Evolutionary conservation across 2,113 vertebrate species (phyloP).

Genomic region (Zosterops borbonicus): DNA sequence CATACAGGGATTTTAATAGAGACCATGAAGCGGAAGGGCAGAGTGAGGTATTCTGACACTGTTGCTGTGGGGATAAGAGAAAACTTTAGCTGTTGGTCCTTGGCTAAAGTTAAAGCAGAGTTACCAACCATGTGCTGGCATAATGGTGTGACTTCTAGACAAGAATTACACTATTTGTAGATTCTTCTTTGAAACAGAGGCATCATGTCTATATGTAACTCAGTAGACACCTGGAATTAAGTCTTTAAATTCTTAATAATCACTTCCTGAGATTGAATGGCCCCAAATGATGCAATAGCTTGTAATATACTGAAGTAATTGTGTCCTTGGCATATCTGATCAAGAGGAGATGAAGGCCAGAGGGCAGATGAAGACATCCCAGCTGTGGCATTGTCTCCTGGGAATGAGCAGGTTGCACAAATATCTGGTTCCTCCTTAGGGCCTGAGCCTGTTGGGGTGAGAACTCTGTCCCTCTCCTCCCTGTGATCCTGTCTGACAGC

Average conservation of each 20-base stretch:
- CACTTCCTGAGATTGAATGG: neutral
- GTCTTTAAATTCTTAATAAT: neutral
- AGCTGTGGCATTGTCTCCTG: neutral
- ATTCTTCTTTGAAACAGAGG: neutral
- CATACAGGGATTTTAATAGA: neutral
- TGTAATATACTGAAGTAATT: constrained; percentile 1
- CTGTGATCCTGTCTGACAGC: neutral
- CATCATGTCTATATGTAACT: neutral
- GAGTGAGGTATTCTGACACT: neutral
- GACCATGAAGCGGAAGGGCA: neutral
- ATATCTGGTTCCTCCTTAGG: neutral
- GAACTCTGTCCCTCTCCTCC: neutral
- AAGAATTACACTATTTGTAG: neutral
- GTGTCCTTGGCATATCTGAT: neutral
- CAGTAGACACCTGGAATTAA: neutral
- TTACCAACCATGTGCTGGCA: neutral
- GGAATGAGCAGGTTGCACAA: neutral
- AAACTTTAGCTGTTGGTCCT: neutral
- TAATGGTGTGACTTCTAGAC: neutral
- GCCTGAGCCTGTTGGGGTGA: neutral
- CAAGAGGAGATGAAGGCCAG: neutral
- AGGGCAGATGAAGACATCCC: neutral
- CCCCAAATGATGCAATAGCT: neutral
- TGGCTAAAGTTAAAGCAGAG: neutral
- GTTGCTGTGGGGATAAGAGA: neutral